Percentiles rank a stretch among this genome's conserved stretches.
Conservation (phyloP, 1,140 invertebrate genomes). For the Drosophila sp. region DNA sequence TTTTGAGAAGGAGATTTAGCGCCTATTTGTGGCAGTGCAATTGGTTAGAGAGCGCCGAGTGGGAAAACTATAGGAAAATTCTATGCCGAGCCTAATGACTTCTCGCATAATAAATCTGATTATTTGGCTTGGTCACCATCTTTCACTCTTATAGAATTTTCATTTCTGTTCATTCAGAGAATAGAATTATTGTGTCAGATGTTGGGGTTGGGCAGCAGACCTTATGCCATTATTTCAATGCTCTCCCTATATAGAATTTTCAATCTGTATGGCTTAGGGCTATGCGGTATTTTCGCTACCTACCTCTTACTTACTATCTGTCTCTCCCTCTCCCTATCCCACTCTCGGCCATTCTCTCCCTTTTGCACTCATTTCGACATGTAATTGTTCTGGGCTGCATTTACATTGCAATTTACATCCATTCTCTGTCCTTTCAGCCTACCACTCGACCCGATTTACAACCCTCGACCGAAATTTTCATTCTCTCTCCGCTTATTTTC, state of each 20-base stretch:
- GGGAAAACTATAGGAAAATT: constrained; percentile 22
- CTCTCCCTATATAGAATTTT: constrained; percentile 35
- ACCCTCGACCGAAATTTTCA: constrained; percentile 50
- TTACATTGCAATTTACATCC: constrained; percentile 76
- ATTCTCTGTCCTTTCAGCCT: constrained; percentile 4
- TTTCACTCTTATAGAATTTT: constrained; percentile 2
- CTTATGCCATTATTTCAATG: constrained; percentile 67
- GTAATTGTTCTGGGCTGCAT: constrained; percentile 74
- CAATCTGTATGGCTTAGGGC: constrained; percentile 56
- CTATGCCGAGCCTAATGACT: constrained; percentile 49
- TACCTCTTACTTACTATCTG: constrained; percentile 9
- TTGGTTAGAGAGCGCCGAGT: constrained; percentile 27
- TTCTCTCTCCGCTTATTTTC: constrained; percentile 14
- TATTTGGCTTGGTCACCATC: constrained; percentile 30
- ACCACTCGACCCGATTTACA: constrained; percentile 51
- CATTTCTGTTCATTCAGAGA: constrained; percentile 34
- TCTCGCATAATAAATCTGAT: constrained; percentile 60
- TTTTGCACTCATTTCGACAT: constrained; percentile 26
- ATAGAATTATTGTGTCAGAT: constrained; percentile 73
- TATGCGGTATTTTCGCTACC: constrained; percentile 53
- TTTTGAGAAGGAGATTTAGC: constrained; percentile 32
- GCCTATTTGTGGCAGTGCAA: constrained; percentile 14
- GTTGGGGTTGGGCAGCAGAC: constrained; percentile 34
- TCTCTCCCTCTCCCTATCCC: background rate
- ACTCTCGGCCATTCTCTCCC: constrained; percentile 13